Evolutionary conservation across 2,797 vertebrate species (phyloP), one percentile per base, ranked within the genome.

Genomic region (Cyclopterus lumpus): DNA sequence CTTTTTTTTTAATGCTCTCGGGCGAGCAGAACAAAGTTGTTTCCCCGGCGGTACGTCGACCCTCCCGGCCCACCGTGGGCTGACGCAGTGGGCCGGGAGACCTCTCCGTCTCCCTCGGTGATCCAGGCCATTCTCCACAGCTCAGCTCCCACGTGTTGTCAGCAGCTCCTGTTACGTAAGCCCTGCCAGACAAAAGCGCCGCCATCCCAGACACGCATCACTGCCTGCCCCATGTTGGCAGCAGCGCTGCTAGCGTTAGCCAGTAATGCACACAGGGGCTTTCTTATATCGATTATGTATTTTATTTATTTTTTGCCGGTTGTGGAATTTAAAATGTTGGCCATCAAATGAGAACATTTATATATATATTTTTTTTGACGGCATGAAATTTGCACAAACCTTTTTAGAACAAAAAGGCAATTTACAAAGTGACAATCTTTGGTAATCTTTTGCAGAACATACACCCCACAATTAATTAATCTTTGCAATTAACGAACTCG

Each of bases 111-210:
- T 82, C 84, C 85, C 73, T 77, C 77, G 16, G 71, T 84, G 91
- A 92, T 93, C 90, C 91, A 63, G 85, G 86, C 85, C 83, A 73
- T 91, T 90, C 92, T 89, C 85, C 73, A 88, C 86, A 70, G 90
- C 86, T 90, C 90, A 83, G 92, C 91, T 74, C 89, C 93, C 93
- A 92, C 92, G 89, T 93, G 90, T 90, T 90, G 80, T 90, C 92
- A 87, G 90, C 90, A 84, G 89, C 84, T 87, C 89, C 82, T 54
- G 75, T 94, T 94, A 94, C 83, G 82, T 93, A 94, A 94, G 82
- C 53, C 51, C 89, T 89, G 89, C 88, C 88, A 90, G 87, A 93
- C 90, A 93, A 94, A 94, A 93, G 90, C 90, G 90, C 82, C 84
- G 87, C 90, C 86, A 83, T 88, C 83, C 83, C 80, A 86, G 84